Evolutionary conservation across 2,888 invertebrate species (phyloP), one percentile per base, ranked within the genome.

Genomic region (Orthonychiurus folsomi): DNA sequence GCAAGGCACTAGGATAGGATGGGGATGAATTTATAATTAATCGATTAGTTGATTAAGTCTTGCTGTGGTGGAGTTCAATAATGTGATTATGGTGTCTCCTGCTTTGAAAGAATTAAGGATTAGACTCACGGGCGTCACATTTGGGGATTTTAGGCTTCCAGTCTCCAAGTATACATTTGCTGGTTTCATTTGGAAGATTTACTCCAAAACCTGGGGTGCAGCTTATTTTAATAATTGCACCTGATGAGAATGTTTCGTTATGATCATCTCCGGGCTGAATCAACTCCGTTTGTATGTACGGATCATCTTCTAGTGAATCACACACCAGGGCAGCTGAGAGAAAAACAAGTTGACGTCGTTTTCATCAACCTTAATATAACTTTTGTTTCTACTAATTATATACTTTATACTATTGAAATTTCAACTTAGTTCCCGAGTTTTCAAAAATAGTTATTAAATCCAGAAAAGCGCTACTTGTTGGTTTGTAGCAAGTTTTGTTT

Each of bases 81-180:
- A n/a, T n/a, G n/a, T n/a, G n/a, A n/a, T n/a, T n/a, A n/a, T n/a
- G n/a, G n/a, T n/a, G n/a, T n/a, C n/a, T n/a, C n/a, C n/a, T n/a
- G n/a, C n/a, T n/a, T n/a, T n/a, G n/a, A n/a, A n/a, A n/a, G n/a
- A n/a, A n/a, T n/a, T n/a, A n/a, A n/a, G n/a, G n/a, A n/a, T n/a
- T n/a, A n/a, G n/a, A n/a, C n/a, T 59, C 54, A 53, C 53, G 27
- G n/a, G 37, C 56, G 54, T 85, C 81, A 76, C 93, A 93, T 72
- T 83, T 82, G 0, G 93, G 92, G 71, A 84, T 86, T 66, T 84
- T 83, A 0, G 90, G 90, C 73, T 86, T 87, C 93, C 93, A 93
- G 69, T 86, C 82, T 0, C 93, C 92, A 66, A 88, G 81, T 2
- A 86, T 85, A 76, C 93, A 93, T 74, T 86, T 85, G 0, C 87